A percentile compares a stretch with the other conserved stretches of the same genome.
These are phyloP conservation scores for Danionella dracula DNA, from an alignment of 2,797 vertebrate genomes.

Conservation along the genomic window DNA sequence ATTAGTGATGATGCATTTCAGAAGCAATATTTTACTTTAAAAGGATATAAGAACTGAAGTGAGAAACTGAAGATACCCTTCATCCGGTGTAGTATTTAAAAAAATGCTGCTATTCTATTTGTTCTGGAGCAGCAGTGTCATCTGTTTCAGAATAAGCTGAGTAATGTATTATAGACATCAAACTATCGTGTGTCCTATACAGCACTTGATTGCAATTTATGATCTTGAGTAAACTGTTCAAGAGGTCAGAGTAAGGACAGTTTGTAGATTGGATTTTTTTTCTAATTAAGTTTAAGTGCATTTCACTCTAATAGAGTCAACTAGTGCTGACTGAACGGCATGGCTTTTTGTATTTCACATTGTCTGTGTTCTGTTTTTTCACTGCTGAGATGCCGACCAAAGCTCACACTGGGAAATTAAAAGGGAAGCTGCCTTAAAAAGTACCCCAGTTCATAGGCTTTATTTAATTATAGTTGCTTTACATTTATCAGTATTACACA, in stretches of 20 bases:
- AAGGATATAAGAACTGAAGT: too few relatives aligned
- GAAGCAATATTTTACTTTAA: too few relatives aligned
- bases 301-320: slow-evolving; percentile 5
- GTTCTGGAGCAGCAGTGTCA: slow-evolving; percentile 5
- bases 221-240: slow-evolving; percentile 16
- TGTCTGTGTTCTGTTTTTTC: background rate
- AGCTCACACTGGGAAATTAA: background rate
- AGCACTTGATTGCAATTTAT: slow-evolving; percentile 29
- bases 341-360: background rate
- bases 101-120: slow-evolving; percentile 7
- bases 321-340: slow-evolving; percentile 5
- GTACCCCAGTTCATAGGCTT: too few relatives aligned
- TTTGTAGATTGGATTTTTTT: slow-evolving; percentile 20
- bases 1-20: too few relatives aligned
- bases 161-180: slow-evolving; percentile 27
- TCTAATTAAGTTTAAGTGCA: slow-evolving; percentile 18
- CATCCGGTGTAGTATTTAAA: background rate
- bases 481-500: too few relatives aligned
- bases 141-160: slow-evolving; percentile 24
- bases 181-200: slow-evolving; percentile 24
- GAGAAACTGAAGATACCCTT: too few relatives aligned
- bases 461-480: too few relatives aligned
- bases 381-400: background rate
- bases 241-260: slow-evolving; percentile 17
- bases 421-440: too few relatives aligned